Percentiles rank a stretch among this genome's conserved stretches.
phyloP scores from a whole-genome alignment of 2,797 vertebrate genomes.

The Pangasius larnaudii region DNA sequence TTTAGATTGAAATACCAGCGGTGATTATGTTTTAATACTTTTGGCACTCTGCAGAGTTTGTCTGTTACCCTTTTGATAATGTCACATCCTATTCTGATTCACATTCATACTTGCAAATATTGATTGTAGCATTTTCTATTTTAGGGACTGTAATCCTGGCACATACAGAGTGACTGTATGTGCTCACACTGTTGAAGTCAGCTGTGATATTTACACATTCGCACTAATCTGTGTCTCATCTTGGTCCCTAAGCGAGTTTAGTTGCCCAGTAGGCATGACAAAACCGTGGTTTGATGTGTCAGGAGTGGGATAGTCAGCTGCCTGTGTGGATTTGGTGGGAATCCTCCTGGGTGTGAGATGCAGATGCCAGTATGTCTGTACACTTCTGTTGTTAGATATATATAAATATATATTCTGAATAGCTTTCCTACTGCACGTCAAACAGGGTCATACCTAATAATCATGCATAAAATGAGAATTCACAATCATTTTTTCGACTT shows the following conservation, averaged over 20 bases:
- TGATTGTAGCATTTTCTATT: background rate
- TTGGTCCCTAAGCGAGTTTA: background rate
- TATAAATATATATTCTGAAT: background rate
- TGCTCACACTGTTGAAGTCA: background rate
- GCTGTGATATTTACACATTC: constrained; percentile 16
- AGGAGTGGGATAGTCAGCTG: constrained; percentile 50
- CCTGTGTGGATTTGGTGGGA: constrained; percentile 51
- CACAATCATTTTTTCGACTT: background rate
- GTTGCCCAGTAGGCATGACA: constrained; percentile 58
- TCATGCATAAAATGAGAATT: background rate
- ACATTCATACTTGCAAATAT: background rate
- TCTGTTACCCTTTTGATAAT: background rate
- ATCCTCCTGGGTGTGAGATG: constrained; percentile 54
- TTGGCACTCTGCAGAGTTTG: background rate
- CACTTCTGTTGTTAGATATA: background rate
- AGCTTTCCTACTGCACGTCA: background rate
- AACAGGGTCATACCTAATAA: background rate
- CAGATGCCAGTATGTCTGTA: background rate
- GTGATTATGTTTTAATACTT: background rate
- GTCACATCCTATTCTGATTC: background rate
- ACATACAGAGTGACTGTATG: background rate
- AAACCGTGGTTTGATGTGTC: constrained; percentile 50
- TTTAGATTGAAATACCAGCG: background rate
- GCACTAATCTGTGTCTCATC: background rate
- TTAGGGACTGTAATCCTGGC: background rate